These are phyloP conservation scores for Leptopterna dolabrata DNA, from an alignment of 2,888 invertebrate species.

Conservation along the genomic window DNA sequence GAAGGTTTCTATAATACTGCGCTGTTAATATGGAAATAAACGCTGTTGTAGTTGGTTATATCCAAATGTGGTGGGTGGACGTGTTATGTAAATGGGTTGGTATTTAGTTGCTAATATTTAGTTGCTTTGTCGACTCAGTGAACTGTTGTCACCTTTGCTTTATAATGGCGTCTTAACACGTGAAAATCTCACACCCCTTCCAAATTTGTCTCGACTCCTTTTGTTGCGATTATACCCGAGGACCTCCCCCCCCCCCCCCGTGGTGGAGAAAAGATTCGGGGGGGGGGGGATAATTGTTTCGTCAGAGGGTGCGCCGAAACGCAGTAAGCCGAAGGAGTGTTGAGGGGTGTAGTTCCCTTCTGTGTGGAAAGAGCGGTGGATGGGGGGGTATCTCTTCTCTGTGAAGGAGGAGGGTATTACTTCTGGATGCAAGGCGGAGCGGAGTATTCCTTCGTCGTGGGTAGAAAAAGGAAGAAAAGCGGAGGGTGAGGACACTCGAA, in stretches of 20 bases:
- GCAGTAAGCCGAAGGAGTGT: background rate
- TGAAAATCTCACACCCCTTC: background rate
- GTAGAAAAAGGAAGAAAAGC: background rate
- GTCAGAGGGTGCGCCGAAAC: background rate
- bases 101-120: no score
- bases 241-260: background rate
- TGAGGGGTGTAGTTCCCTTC: background rate
- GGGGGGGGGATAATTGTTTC: slow-evolving; percentile 46
- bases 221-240: background rate
- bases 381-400: background rate
- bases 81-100: no score
- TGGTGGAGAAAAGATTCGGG: background rate
- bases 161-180: background rate
- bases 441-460: background rate
- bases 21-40: no score
- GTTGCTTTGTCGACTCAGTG: no score
- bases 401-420: background rate
- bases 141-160: slow-evolving; percentile 5
- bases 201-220: slow-evolving; percentile 18
- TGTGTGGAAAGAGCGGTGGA: background rate
- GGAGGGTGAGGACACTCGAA: slow-evolving; percentile 52
- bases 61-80: no score
- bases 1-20: no score
- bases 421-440: background rate
- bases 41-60: no score